Conservation (phyloP, 1,140 invertebrate genomes). For the Macrotrachela quadricornifera region DNA sequence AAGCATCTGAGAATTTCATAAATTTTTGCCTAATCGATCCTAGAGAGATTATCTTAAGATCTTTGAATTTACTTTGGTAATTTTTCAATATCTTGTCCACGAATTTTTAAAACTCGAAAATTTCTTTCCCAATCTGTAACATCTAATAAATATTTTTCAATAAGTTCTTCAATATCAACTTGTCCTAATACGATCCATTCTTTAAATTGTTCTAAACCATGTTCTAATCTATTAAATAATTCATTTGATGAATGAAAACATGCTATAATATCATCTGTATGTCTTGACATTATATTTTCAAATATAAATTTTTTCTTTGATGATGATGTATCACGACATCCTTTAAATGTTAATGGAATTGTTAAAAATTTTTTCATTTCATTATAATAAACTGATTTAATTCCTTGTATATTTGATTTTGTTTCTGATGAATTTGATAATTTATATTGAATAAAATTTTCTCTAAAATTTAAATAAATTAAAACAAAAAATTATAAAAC, state of each 20-base stretch:
- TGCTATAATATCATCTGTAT: conserved; percentile 36
- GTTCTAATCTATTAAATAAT: no score
- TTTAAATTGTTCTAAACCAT: no score
- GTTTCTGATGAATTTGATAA: no score
- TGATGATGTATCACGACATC: conserved; percentile 35
- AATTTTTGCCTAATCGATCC: no score
- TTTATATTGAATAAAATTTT: no score
- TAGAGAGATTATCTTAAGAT: no score
- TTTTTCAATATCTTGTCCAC: conserved; percentile 64
- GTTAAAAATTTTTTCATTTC: conserved; percentile 65
- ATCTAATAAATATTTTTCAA: conserved; percentile 38
- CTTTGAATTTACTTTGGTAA: conserved; percentile 32
- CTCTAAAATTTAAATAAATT: no score
- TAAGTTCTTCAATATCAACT: conserved; percentile 50
- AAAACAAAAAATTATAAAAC: not conserved
- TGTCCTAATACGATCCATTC: conserved; percentile 43
- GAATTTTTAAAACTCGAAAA: conserved; percentile 59
- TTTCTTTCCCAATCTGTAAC: conserved; percentile 56
- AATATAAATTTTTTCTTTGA: conserved; percentile 41
- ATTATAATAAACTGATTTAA: conserved; percentile 64
- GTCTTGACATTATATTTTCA: conserved; percentile 46
- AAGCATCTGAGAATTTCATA: no score
- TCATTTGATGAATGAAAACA: no score
- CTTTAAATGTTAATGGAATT: conserved; percentile 63
- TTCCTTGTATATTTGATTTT: conserved; percentile 58